Evolutionary conservation across 2,113 vertebrate genomes (phyloP).

Genomic region (Podilymbus podiceps): DNA sequence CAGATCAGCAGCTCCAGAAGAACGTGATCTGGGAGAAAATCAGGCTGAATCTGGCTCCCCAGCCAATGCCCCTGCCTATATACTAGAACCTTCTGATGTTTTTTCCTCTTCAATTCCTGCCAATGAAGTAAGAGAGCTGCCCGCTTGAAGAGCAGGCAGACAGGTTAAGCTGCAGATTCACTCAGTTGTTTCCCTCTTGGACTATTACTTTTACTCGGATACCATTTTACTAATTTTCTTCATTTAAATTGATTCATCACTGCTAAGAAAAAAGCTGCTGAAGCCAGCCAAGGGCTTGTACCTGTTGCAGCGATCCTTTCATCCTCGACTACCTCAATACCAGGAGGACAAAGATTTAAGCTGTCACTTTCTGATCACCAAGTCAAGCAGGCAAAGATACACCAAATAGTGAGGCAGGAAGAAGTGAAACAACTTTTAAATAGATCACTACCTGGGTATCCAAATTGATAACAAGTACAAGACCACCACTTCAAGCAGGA

Average conservation of each 20-base stretch:
- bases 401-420: neutral
- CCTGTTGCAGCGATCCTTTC: neutral
- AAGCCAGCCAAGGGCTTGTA: neutral
- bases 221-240: neutral
- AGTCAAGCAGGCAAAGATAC: neutral
- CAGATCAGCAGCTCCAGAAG: neutral
- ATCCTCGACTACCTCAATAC: neutral
- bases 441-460: neutral
- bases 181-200: neutral
- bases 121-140: neutral
- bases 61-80: neutral
- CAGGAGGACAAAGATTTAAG: neutral
- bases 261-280: neutral
- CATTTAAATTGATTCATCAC: neutral
- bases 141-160: neutral
- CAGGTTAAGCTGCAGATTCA: neutral
- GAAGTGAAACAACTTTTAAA: neutral
- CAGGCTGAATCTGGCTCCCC: neutral
- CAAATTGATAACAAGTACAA: neutral
- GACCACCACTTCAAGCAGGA: neutral
- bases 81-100: neutral
- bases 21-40: neutral
- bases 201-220: neutral
- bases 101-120: neutral
- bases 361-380: neutral